Evolutionary conservation across 2,113 vertebrate genomes (phyloP).

Genomic region (Toxotes chatareus): DNA sequence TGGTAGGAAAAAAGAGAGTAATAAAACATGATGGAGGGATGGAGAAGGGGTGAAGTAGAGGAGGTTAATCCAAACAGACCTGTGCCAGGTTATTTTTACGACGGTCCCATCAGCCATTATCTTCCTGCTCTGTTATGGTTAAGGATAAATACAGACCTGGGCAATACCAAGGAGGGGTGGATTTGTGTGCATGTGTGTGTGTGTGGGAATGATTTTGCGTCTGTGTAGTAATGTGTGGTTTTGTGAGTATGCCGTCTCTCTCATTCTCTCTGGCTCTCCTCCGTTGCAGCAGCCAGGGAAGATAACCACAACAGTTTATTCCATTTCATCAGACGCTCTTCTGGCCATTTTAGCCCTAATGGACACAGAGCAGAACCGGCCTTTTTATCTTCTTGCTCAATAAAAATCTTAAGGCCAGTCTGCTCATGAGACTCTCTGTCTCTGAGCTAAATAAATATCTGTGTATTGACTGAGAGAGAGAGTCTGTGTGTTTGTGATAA

Average conservation of each 20-base stretch:
- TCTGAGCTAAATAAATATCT: conserved; percentile 67
- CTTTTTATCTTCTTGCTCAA: conserved; percentile 75
- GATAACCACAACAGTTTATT: conserved; percentile 77
- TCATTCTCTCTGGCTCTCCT: conserved; percentile 38
- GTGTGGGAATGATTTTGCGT: conserved; percentile 51
- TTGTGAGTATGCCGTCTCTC: not conserved
- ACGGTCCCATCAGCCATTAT: conserved; percentile 81
- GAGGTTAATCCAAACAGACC: conserved; percentile 75
- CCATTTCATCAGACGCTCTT: conserved; percentile 74
- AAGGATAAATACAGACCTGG: conserved; percentile 80
- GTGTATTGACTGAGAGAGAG: conserved; percentile 36
- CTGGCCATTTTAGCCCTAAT: conserved; percentile 68
- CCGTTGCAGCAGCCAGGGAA: conserved; percentile 44
- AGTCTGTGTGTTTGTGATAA: conserved; percentile 53
- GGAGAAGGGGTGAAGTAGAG: conserved; percentile 36
- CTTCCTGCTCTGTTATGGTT: conserved; percentile 79
- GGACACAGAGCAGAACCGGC: conserved; percentile 65
- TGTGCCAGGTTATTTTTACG: conserved; percentile 80
- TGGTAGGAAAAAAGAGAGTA: not conserved
- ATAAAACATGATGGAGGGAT: conserved; percentile 64
- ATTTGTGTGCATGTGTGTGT: conserved; percentile 47
- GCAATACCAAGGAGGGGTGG: conserved; percentile 59
- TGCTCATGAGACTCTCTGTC: conserved; percentile 63
- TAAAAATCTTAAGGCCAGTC: conserved; percentile 56
- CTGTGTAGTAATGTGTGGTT: conserved; percentile 31